Evolutionary conservation across 2,888 invertebrate genomes (phyloP).

Genomic region (Diaperis boleti): DNA sequence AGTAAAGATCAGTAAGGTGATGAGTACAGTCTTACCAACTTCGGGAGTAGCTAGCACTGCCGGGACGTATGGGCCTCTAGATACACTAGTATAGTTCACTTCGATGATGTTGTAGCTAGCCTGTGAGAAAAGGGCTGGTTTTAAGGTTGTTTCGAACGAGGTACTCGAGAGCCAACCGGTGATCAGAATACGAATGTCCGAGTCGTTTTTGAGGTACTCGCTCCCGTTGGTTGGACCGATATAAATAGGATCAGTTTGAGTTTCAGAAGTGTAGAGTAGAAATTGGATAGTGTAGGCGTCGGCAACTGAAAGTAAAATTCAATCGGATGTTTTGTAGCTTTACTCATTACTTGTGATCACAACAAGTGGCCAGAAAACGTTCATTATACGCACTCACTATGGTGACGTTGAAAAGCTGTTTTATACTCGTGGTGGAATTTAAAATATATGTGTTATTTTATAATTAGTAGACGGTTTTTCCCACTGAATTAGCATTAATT

Average conservation of each 20-base stretch:
- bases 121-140: background rate
- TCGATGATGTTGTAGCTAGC: background rate
- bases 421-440: too few relatives aligned
- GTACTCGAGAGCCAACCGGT: background rate
- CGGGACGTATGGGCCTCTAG: background rate
- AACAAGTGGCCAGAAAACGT: too few relatives aligned
- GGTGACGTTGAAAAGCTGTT: too few relatives aligned
- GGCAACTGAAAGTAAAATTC: background rate
- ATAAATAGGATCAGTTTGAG: background rate
- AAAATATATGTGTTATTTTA: too few relatives aligned
- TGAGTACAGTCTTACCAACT: slow-evolving; percentile 1
- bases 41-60: background rate
- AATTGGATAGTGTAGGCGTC: background rate
- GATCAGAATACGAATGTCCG: background rate
- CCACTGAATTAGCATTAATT: too few relatives aligned
- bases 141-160: background rate
- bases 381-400: too few relatives aligned
- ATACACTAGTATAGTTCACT: background rate
- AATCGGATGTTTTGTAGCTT: too few relatives aligned
- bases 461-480: too few relatives aligned
- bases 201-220: background rate
- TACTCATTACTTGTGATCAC: too few relatives aligned
- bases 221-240: background rate
- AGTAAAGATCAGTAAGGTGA: too few relatives aligned
- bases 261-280: background rate